Evolutionary conservation across 1,140 invertebrate species (phyloP).

Genomic region (Drosophila sturtevanti): DNA sequence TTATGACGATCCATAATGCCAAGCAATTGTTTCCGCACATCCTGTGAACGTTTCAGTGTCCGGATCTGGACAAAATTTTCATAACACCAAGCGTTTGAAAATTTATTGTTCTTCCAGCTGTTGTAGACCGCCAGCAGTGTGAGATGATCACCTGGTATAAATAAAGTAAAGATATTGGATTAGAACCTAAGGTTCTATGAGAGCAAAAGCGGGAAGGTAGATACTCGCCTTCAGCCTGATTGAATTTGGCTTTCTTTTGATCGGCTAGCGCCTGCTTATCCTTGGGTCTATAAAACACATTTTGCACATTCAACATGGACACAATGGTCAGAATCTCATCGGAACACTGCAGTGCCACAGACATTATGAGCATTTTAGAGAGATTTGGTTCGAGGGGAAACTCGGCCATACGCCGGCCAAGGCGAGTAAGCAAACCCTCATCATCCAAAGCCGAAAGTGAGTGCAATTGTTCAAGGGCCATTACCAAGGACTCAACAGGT

Average conservation of each 20-base stretch:
- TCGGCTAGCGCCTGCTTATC: conserved; percentile 99
- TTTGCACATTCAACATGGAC: conserved; percentile 99
- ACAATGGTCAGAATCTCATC: conserved; percentile 99
- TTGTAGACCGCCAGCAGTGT: conserved; percentile 99
- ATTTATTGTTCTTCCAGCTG: conserved; percentile 99
- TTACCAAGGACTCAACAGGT: conserved; percentile 97
- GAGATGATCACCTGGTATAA: conserved; percentile 91
- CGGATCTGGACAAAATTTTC: conserved; percentile 99
- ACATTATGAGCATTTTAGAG: conserved; percentile 99
- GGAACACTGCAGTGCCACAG: conserved; percentile 98
- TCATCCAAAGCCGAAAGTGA: conserved; percentile 98
- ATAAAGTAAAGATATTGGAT: neutral
- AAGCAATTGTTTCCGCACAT: conserved; percentile 98
- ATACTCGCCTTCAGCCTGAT: conserved; percentile 94
- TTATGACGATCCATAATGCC: conserved; percentile 99
- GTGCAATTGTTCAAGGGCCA: conserved; percentile 98
- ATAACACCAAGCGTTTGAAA: conserved; percentile 99
- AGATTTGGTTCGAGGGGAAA: conserved; percentile 99
- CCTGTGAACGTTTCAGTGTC: conserved; percentile 98
- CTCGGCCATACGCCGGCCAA: conserved; percentile 99
- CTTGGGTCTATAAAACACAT: conserved; percentile 98
- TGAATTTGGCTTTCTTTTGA: conserved; percentile 99
- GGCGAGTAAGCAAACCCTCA: conserved; percentile 96
- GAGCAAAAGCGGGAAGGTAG: too few relatives aligned
- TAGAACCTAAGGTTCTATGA: neutral